Base-by-base conservation (phyloP, 2,113 vertebrate genomes). In the Zosterops hypoxanthus region DNA sequence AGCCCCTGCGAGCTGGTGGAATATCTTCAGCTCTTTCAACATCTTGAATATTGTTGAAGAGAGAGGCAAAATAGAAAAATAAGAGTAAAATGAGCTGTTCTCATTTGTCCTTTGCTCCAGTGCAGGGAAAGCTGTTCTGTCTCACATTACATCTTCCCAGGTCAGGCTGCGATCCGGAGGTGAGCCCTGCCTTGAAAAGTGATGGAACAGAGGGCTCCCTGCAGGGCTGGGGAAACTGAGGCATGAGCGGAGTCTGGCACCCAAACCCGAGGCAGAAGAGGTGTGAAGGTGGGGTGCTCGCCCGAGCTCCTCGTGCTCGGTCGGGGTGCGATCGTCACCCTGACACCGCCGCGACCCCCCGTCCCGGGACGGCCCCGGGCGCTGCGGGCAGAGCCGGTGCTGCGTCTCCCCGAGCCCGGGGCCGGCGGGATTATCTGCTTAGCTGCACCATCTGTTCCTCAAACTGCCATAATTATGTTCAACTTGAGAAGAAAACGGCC, bases 381-480 rank as follows among this genome's bases (percentile, higher is more conserved):
- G 47, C 86, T 18, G 50, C 9, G 46, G 86, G 84, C 78, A 66
- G 86, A 87, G 94, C 88, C 46, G 17, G 31, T 14, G 41, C 64
- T 46, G 71, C 88, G 42, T 73, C 50, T 89, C 93, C 31, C 86
- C 10, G 60, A 53, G 89, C 71, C 47, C 47, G 42, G 71, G 92
- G 86, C 95, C 60, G 61, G 17, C 47, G 63, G 94, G 96, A 97
- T 97, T 96, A 97, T 96, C 95, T 73, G 87, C 94, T 97, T 80
- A 92, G 92, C 94, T 1, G 59, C 96, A 31, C 97, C 97, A 97
- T 97, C 97, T 97, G 97, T 95, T 97, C 93, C 4, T 93, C 94
- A 94, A 96, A 95, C 96, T 91, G 95, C 91, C 95, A 76, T 86
- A 95, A 97, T 97, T 97, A 92, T 95, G 95, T 94, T 95, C 95